Base-by-base conservation (phyloP, 2,113 vertebrate genomes). In the Poeciliopsis occidentalis region DNA sequence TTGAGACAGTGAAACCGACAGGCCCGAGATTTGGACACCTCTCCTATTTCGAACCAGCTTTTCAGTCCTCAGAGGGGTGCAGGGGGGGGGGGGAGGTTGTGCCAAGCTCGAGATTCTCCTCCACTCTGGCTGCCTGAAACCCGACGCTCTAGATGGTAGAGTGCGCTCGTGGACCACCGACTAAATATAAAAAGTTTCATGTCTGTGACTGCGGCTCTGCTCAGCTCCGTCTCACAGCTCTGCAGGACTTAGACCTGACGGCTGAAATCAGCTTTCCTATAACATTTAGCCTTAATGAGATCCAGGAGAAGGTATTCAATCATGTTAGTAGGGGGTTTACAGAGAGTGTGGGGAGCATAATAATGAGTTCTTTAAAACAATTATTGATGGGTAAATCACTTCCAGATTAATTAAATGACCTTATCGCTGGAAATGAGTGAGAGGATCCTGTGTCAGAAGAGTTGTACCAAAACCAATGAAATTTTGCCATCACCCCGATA, bases 141-240 rank as follows among this genome's bases (percentile, higher is more conserved):
- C 69, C 15, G 89, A 92, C 6, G 82, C 86, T 64, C 65, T 19
- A 19, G 72, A 85, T 73, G 77, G 64, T 30, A 63, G 31, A 34
- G 66, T 72, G 84, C 4, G 8, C 76, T 22, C 44, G 29, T 78
- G 64, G 72, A 75, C 54, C 57, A 65, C 61, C 69, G 85, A 90
- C 91, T 92, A 92, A 91, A 92, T 93, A 91, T 93, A 93, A 91
- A 89, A 57, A 69, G 69, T 70, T 27, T 75, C 12, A 60, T 67
- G 76, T 79, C 69, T 1, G 62, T 76, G 77, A 86, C 85, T 82
- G 30, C 0, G 3, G 39, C 73, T 64, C 76, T 69, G 78, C 51
- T 57, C 51, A 57, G 51, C 51, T 57, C 8, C 24, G 22, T 57
- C 19, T 57, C 24, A n/a, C 51, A n/a, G 51, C 51, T n/a, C 24